A percentile compares a stretch with the other conserved stretches of the same genome.
Evolutionary conservation across 1,140 invertebrate genomes (phyloP).

Genomic region (Aphelenchoides avenae): DNA sequence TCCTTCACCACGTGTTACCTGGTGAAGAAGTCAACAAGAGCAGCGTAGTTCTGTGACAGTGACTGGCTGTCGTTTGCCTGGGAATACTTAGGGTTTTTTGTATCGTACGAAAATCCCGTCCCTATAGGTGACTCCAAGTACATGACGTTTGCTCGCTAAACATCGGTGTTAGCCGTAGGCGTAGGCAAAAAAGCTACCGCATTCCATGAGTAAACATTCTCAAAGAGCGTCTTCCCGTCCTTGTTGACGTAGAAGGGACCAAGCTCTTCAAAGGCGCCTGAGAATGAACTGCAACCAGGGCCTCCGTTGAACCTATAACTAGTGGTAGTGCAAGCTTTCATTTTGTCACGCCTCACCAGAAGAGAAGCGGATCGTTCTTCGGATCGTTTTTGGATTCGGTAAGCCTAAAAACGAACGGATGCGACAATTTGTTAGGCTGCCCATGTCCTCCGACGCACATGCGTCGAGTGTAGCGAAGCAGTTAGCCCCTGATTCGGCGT

Average conservation of each 20-base stretch:
- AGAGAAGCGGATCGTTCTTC: conserved; percentile 57
- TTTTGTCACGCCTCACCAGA: conserved; percentile 59
- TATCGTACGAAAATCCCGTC: conserved; percentile 49
- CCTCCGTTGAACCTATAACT: conserved; percentile 63
- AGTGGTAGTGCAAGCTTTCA: conserved; percentile 62
- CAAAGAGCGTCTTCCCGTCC: conserved; percentile 54
- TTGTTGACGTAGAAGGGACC: conserved; percentile 61
- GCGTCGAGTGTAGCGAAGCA: too few relatives aligned
- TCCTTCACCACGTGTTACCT: background rate
- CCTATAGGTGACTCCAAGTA: conserved; percentile 46
- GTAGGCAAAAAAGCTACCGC: conserved; percentile 19
- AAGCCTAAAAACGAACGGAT: conserved; percentile 53
- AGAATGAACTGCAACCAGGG: conserved; percentile 63
- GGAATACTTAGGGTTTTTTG: conserved; percentile 3
- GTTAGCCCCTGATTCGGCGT: too few relatives aligned
- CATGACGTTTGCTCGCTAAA: conserved; percentile 36
- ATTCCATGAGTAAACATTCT: conserved; percentile 63
- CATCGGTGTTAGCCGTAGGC: background rate
- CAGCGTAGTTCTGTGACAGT: conserved; percentile 7
- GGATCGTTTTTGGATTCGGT: conserved; percentile 66
- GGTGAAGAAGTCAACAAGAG: conserved; percentile 17
- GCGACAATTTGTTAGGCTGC: conserved; percentile 30
- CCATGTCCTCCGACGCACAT: too few relatives aligned
- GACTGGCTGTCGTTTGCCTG: conserved; percentile 7
- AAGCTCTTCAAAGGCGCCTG: conserved; percentile 62